phyloP scores from a whole-genome alignment of 2,113 vertebrate species.

The Plecturocebus donacophilus region DNA sequence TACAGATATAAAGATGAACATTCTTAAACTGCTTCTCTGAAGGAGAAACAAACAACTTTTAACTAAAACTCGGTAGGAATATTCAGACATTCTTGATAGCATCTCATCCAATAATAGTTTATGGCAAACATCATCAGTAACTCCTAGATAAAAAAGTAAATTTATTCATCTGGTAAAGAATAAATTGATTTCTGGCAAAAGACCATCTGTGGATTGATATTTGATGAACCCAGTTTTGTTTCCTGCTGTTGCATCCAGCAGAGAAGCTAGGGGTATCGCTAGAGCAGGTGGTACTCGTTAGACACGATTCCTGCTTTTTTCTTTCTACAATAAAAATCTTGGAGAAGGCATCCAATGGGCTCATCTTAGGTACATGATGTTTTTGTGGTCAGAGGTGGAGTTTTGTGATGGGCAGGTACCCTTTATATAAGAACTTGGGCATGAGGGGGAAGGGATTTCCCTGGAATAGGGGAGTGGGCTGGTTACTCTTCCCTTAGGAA shows the following conservation, averaged over 20 bases:
- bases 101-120: no score
- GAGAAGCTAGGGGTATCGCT: fast-evolving
- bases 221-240: background rate
- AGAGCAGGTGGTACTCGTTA: fast-evolving
- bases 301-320: background rate
- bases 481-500: background rate
- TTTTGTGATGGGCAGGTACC: background rate
- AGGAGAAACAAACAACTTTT: background rate
- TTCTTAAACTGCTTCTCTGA: background rate
- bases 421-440: no score
- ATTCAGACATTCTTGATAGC: background rate
- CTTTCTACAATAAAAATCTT: background rate
- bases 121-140: background rate
- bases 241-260: background rate
- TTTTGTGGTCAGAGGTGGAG: background rate
- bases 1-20: background rate
- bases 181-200: background rate
- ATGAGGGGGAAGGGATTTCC: background rate
- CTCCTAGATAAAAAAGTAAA: background rate
- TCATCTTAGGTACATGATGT: fast-evolving
- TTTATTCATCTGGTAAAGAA: background rate
- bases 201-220: background rate
- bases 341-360: background rate
- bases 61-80: background rate
- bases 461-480: fast-evolving